Percentiles rank a stretch among this genome's conserved stretches.
These are phyloP conservation scores for Geotrypetes seraphini DNA, from an alignment of 2,797 vertebrate genomes.

Conservation along the genomic window DNA sequence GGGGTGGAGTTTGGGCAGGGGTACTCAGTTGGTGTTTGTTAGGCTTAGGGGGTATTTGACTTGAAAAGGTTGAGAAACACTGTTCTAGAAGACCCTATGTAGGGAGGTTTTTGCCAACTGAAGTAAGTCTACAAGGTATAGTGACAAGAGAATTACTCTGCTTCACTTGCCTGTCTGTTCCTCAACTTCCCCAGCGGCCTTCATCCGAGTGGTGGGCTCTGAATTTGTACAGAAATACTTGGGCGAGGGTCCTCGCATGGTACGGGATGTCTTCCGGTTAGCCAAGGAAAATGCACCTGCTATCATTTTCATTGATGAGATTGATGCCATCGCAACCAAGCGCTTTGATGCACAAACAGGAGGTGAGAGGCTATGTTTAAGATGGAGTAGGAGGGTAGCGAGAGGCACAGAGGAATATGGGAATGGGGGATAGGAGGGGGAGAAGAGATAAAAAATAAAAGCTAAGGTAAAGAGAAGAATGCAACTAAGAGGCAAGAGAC, in stretches of 20 bases:
- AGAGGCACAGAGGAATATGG: neutral
- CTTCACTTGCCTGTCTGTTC: neutral
- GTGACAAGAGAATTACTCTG: neutral
- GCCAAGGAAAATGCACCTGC: conserved; percentile 94
- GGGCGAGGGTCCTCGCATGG: conserved; percentile 89
- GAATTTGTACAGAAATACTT: conserved; percentile 96
- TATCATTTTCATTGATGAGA: conserved; percentile 96
- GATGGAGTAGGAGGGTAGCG: neutral
- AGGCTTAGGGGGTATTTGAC: no score
- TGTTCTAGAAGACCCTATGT: no score
- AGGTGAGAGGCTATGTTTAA: conserved; percentile 53
- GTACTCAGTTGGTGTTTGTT: no score
- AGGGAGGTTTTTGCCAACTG: no score
- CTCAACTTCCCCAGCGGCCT: conserved; percentile 61
- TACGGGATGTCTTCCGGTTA: conserved; percentile 86
- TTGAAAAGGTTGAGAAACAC: no score
- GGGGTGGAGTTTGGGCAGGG: no score
- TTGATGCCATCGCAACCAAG: conserved; percentile 91
- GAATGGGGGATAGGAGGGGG: no score
- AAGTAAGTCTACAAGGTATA: no score
- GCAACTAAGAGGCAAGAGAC: no score
- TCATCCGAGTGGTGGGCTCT: conserved; percentile 88
- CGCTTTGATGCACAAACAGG: conserved; percentile 90
- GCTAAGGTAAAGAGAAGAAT: no score
- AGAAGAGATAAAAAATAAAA: neutral